Percentiles rank a stretch among this genome's conserved stretches.
Evolutionary conservation across 2,113 vertebrate species (phyloP).

Genomic region (Chaetodon trifascialis): DNA sequence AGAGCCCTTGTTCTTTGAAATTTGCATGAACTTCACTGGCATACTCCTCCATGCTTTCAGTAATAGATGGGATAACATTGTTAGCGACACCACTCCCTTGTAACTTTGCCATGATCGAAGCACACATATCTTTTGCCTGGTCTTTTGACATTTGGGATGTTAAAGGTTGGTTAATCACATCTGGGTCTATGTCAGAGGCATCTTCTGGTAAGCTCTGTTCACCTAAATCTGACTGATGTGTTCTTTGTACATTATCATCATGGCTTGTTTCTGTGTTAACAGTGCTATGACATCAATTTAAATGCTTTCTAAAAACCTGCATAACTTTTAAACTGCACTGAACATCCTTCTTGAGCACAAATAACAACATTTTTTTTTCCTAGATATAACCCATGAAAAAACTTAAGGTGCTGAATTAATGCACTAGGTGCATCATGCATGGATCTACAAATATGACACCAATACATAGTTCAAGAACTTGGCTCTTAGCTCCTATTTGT

Average conservation of each 20-base stretch:
- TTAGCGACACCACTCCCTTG: slow-evolving; percentile 7
- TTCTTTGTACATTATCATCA: too few relatives aligned
- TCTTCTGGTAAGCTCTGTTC: too few relatives aligned
- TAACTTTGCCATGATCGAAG: background rate
- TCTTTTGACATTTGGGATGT: slow-evolving; percentile 2
- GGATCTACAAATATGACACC: slow-evolving; percentile 14
- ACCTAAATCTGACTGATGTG: slow-evolving; percentile 17
- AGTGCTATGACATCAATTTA: background rate
- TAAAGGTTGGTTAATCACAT: background rate
- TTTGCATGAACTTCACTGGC: slow-evolving; percentile 9
- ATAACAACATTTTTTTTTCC: too few relatives aligned
- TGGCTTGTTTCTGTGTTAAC: too few relatives aligned
- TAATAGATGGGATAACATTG: slow-evolving; percentile 14
- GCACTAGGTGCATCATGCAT: slow-evolving; percentile 12
- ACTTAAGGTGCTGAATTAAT: slow-evolving; percentile 10
- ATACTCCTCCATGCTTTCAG: slow-evolving; percentile 29
- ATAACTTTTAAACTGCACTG: too few relatives aligned
- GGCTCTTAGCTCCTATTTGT: background rate
- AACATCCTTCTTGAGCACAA: too few relatives aligned
- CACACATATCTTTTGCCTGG: slow-evolving; percentile 18
- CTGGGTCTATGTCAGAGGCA: background rate
- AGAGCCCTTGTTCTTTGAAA: slow-evolving; percentile 20
- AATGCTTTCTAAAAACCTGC: slow-evolving; percentile 26
- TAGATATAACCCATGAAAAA: slow-evolving; percentile 22
- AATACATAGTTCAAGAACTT: too few relatives aligned